A percentile compares a stretch with the other conserved stretches of the same genome.
phyloP scores from a whole-genome alignment of 2,888 invertebrate species.

The Alcis repandata region DNA sequence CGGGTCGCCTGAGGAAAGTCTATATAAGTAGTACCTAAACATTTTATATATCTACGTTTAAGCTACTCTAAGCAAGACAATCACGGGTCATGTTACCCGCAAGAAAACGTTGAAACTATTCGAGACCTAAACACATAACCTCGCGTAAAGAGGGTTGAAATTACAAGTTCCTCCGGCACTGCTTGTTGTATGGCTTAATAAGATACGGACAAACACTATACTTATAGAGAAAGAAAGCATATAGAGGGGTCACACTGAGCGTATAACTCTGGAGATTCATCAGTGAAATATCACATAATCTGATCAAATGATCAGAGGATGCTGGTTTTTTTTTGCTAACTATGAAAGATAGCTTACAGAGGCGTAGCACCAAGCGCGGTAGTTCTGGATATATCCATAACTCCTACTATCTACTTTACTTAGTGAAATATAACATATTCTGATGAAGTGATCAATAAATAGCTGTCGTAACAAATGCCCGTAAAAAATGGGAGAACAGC shows the following conservation, averaged over 20 bases:
- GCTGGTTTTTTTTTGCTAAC: too few relatives aligned
- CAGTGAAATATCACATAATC: slow-evolving; percentile 12
- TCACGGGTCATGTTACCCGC: neutral
- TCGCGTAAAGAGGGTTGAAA: slow-evolving; percentile 16
- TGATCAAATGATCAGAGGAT: too few relatives aligned
- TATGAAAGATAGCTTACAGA: too few relatives aligned
- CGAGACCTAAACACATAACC: slow-evolving; percentile 32
- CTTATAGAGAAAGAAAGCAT: neutral
- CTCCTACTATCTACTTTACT: too few relatives aligned
- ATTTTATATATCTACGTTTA: neutral
- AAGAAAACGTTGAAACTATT: slow-evolving; percentile 14
- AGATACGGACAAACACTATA: slow-evolving; percentile 29
- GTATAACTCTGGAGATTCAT: neutral
- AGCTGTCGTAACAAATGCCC: too few relatives aligned
- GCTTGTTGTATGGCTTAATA: slow-evolving; percentile 37
- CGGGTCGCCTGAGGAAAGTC: too few relatives aligned
- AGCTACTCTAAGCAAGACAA: neutral
- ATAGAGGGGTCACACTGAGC: neutral
- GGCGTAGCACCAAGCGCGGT: too few relatives aligned
- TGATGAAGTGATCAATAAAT: too few relatives aligned
- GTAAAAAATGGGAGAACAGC: too few relatives aligned
- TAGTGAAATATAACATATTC: too few relatives aligned
- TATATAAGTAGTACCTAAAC: too few relatives aligned
- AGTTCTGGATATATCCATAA: too few relatives aligned
- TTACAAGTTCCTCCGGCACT: slow-evolving; percentile 18